Percentiles rank a stretch among this genome's conserved stretches.
These are phyloP conservation scores for Micromys minutus DNA, from an alignment of 2,113 vertebrate species.

Conservation along the genomic window DNA sequence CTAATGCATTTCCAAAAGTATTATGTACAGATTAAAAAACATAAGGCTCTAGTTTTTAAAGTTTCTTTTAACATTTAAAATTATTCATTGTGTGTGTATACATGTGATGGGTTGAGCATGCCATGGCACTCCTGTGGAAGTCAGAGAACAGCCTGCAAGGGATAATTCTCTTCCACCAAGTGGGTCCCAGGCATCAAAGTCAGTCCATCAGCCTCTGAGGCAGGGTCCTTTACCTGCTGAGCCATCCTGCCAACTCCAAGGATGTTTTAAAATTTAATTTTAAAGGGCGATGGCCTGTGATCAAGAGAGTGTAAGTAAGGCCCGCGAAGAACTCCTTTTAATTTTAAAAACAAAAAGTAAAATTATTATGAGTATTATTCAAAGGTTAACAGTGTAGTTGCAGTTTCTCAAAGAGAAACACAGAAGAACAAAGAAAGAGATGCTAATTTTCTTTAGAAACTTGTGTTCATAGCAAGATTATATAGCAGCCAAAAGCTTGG, in stretches of 20 bases:
- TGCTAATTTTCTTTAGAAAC: not conserved
- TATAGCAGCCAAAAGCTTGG: not conserved
- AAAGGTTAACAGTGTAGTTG: not conserved
- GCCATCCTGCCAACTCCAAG: not conserved
- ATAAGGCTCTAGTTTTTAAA: not conserved
- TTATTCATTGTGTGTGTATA: not conserved
- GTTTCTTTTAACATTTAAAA: not conserved
- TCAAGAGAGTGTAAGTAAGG: not conserved
- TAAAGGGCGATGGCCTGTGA: conserved; percentile 24
- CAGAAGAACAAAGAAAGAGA: not conserved
- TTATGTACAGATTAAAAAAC: not conserved
- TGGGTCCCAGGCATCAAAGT: not conserved
- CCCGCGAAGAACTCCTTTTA: not conserved
- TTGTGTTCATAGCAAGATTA: not conserved
- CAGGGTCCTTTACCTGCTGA: not conserved
- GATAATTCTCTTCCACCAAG: not conserved
- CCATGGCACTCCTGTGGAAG: not conserved
- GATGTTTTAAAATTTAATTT: not conserved
- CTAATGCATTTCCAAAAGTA: not conserved
- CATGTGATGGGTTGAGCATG: not conserved
- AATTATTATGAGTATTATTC: not conserved
- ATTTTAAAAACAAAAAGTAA: not conserved
- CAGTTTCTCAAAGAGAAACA: not conserved
- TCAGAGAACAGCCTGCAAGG: not conserved
- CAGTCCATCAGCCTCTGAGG: not conserved